Evolutionary conservation across 2,888 invertebrate genomes (phyloP), one percentile per base, ranked within the genome.

Genomic region (Drosophila dives): DNA sequence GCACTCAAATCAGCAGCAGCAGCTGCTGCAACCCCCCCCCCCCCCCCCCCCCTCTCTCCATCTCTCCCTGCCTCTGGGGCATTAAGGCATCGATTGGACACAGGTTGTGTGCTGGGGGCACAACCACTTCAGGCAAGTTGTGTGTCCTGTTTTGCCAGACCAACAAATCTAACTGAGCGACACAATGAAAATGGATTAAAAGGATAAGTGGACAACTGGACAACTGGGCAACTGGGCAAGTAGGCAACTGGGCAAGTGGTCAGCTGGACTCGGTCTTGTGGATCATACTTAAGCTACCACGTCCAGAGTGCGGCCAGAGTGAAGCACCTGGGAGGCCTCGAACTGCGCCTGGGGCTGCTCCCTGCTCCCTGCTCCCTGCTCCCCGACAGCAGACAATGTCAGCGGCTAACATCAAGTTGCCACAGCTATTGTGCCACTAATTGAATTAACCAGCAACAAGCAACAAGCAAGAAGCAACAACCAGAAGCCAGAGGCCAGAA

Each of bases 121-220:
- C 50, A 60, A 36, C 33, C 60, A 60, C 49, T 69, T 38, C 17
- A 36, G 51, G 51, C 40, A 51, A 45, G 42, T 50, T 51, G 59
- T 59, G 65, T 45, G 15, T 42, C 38, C 59, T 60, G 53, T 60
- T 45, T 23, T 54, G 59, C 26, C 69, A 49, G 45, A 20, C 55
- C 71, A 23, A 70, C 49, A 62, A 63, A 55, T 63, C 49, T 70
- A 45, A 40, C 62, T 34, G 42, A 61, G 50, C 50, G 62, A 64
- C 77, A 72, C 80, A 80, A 80, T 80, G 80, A 72, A 80, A 78
- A 78, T 78, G 78, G 77, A 80, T 78, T 78, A 80, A 78, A 78
- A 34, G 76, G 72, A 80, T 78, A 80, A 76, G 76, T 75, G 72
- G 64, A 56, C 67, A 75, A 61, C 2, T 45, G 3, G 42, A 7